Conservation (phyloP, 2,797 vertebrate species). For the Diplodus sargus region DNA sequence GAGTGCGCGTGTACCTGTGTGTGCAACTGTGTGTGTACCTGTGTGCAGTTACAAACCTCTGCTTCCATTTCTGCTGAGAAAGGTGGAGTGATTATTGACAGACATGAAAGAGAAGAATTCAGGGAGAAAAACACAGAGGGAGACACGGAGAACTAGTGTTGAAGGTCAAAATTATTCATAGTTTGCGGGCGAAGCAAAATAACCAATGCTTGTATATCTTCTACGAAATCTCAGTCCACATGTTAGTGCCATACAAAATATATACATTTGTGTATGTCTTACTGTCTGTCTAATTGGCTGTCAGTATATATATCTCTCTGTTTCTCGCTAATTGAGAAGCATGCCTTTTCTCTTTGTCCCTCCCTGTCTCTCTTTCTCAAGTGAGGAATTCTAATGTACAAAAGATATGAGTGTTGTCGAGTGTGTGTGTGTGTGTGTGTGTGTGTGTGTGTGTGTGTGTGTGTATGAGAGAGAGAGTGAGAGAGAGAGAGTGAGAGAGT, state of each 20-base stretch:
- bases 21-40: no score
- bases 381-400: constrained; percentile 5
- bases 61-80: not conserved
- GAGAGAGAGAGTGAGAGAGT: constrained; percentile 19
- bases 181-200: not conserved
- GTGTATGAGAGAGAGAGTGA: not conserved
- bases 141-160: not conserved
- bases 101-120: not conserved
- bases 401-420: constrained; percentile 16
- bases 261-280: not conserved
- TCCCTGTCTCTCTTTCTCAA: constrained; percentile 6
- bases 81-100: not conserved
- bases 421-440: constrained; percentile 10
- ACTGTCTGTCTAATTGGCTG: constrained; percentile 24
- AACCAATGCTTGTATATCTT: not conserved
- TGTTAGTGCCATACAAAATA: not conserved
- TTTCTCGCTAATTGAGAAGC: constrained; percentile 22
- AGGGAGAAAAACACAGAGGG: not conserved
- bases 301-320: not conserved
- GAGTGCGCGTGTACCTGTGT: not conserved
- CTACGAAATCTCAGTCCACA: not conserved
- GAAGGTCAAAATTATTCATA: no score
- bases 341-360: not conserved
- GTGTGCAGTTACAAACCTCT: not conserved
- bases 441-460: constrained; percentile 23